Conservation (phyloP, 1,140 invertebrate genomes). For the Antheraea mylitta region DNA sequence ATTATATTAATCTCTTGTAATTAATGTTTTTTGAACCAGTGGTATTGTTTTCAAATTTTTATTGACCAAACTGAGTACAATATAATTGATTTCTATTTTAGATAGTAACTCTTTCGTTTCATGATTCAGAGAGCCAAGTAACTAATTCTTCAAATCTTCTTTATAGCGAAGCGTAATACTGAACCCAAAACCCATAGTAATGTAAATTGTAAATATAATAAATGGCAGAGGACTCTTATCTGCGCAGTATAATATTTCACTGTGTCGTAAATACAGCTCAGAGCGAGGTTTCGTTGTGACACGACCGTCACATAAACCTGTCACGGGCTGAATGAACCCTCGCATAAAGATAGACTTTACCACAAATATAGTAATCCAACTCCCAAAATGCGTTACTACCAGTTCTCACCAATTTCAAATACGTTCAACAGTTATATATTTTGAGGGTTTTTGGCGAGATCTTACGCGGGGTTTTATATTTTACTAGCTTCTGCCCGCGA, state of each 20-base stretch:
- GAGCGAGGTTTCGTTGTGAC: neutral
- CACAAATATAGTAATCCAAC: neutral
- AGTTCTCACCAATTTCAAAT: neutral
- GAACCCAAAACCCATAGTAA: neutral
- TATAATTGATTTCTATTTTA: too few relatives aligned
- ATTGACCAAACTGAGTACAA: too few relatives aligned
- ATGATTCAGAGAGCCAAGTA: too few relatives aligned
- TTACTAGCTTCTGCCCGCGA: too few relatives aligned
- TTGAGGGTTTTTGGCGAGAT: neutral
- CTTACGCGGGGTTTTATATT: too few relatives aligned
- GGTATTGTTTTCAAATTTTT: too few relatives aligned
- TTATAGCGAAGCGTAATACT: neutral
- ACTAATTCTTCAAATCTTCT: too few relatives aligned
- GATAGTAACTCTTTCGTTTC: too few relatives aligned
- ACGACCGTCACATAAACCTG: neutral
- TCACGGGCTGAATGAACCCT: neutral
- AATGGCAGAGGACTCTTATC: neutral
- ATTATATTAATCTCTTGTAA: too few relatives aligned
- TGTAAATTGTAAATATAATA: constrained; percentile 4
- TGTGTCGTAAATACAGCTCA: constrained; percentile 2
- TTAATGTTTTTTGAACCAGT: too few relatives aligned
- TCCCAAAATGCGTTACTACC: neutral
- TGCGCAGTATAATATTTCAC: constrained; percentile 2
- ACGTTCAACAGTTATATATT: neutral
- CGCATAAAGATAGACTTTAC: neutral